Evolutionary conservation across 2,113 vertebrate species (phyloP).

Genomic region (Chlorodrepanis virens): DNA sequence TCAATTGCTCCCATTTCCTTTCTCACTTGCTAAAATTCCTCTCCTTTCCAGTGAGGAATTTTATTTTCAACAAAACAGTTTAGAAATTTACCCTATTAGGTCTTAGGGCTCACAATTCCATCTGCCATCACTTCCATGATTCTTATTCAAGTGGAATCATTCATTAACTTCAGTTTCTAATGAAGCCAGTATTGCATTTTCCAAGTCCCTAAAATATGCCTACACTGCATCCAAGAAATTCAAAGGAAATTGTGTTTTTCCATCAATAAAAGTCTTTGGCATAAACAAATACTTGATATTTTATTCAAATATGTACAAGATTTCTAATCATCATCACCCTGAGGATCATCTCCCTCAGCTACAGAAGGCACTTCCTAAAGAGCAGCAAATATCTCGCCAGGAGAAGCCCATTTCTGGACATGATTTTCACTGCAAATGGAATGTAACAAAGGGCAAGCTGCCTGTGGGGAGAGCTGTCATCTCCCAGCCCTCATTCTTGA

Average conservation of each 20-base stretch:
- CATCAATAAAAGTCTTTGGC: background rate
- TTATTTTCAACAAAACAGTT: background rate
- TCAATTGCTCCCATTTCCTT: background rate
- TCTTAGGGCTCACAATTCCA: background rate
- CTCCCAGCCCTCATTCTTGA: background rate
- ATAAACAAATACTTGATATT: background rate
- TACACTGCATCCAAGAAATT: rapidly evolving
- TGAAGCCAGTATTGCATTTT: background rate
- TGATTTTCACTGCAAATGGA: background rate
- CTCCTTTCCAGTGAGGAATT: background rate
- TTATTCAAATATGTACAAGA: background rate
- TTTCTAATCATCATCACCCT: background rate
- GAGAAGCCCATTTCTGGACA: background rate
- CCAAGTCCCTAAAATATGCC: background rate
- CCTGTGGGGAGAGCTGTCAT: rapidly evolving
- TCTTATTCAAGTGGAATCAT: background rate
- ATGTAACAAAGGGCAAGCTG: background rate
- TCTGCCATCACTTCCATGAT: background rate
- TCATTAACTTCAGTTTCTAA: background rate
- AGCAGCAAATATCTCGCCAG: background rate
- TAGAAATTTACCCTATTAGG: background rate
- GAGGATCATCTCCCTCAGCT: background rate
- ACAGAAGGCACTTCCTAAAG: constrained; percentile 17
- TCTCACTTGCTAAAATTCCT: background rate
- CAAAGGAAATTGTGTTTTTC: background rate